Conservation (phyloP, 2,113 vertebrate species). For the Pristiophorus japonicus region DNA sequence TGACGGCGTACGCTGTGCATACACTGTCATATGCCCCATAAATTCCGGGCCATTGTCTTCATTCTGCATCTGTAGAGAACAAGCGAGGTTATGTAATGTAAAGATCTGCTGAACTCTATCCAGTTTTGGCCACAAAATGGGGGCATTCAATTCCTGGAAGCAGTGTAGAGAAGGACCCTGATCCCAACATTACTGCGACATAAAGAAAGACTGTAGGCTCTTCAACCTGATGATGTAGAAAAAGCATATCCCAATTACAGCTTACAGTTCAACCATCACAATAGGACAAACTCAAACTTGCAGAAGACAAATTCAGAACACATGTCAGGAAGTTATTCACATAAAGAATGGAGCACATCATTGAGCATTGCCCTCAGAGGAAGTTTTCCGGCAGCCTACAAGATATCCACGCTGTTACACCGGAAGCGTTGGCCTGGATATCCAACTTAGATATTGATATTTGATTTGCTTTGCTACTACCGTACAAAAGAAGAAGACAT, state of each 20-base stretch:
- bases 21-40: too few species aligned
- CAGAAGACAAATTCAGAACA: background rate
- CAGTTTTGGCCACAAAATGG: background rate
- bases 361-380: too few species aligned
- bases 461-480: too few species aligned
- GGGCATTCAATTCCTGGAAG: background rate
- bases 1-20: too few species aligned
- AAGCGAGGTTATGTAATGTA: background rate
- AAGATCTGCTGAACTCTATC: background rate
- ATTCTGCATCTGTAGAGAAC: background rate
- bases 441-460: too few species aligned
- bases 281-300: background rate
- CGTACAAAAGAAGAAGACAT: too few species aligned
- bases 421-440: too few species aligned
- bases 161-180: background rate
- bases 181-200: background rate
- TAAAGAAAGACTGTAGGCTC: background rate
- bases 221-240: background rate
- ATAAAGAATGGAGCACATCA: too few species aligned
- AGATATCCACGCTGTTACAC: too few species aligned
- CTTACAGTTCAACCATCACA: background rate
- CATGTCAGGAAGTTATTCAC: background rate
- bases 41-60: too few species aligned
- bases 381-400: too few species aligned
- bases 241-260: background rate